Base-by-base conservation (phyloP, 2,113 vertebrate species). In the Chloroceryle aenea region DNA sequence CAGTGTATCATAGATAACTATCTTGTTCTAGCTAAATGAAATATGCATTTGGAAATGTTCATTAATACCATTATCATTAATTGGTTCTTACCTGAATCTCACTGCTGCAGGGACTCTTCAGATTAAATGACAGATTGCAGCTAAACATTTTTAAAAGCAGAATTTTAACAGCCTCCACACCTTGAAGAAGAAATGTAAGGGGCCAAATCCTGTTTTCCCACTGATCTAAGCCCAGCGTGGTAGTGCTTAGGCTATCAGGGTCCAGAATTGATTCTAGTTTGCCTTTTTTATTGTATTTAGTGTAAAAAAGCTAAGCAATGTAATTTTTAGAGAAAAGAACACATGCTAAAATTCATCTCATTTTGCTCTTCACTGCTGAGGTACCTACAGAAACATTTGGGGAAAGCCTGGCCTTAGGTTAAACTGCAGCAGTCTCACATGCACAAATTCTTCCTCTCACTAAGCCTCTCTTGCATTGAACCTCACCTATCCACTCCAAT, bases 1-100 rank as follows among this genome's bases (percentile, higher is more conserved):
- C 85, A 89, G 67, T 56, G 8, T 93, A 90, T 92, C 75, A 92
- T 18, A 91, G 58, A 79, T 81, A 87, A 86, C n/a, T 89, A 64
- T 34, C 83, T 89, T 83, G 58, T 92, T 91, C 87, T 16, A 71
- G n/a, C 21, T 89, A 84, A 94, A 88, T 81, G 72, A 95, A 96
- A 90, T 67, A 25, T 87, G 74, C 71, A 87, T 86, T 95, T 83
- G 55, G 77, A 89, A 84, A 85, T 61, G 92, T 94, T 97, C 85
- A 90, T 97, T 96, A 97, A 95, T 95, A 91, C 3, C 11, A 75
- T 92, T 86, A 95, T 77, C 85, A 97, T 95, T 85, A 96, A 95
- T 95, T 95, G 81, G 43, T 86, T 93, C 85, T 91, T 80, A 95
- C 93, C 75, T 95, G 95, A 78, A 81, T 86, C 61, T 83, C 55